A percentile compares a stretch with the other conserved stretches of the same genome.
These are phyloP conservation scores for Tethya wilhelma DNA, from an alignment of 37 sponge, comb jelly and placozoan species.

Conservation along the genomic window DNA sequence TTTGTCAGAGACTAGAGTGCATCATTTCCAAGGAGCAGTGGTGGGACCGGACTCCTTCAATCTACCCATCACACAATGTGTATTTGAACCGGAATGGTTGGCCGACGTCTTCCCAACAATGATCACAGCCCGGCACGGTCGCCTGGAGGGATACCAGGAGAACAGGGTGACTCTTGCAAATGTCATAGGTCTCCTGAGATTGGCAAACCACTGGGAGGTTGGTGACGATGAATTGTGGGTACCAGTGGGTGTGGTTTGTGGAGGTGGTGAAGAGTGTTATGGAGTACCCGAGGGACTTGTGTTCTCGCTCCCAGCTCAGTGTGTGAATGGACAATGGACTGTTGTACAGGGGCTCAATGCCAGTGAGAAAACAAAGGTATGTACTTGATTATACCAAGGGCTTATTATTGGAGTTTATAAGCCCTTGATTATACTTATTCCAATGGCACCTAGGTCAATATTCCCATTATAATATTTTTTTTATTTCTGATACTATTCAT, in stretches of 20 bases:
- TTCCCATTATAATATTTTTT: no score
- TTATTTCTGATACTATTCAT: no score
- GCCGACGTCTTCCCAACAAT: background rate
- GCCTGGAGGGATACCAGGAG: background rate
- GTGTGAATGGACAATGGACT: conserved; percentile 27
- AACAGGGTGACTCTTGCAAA: conserved; percentile 14
- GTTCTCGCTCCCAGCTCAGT: conserved; percentile 27
- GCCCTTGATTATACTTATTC: no score
- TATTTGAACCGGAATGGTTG: conserved; percentile 69
- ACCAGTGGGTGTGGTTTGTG: conserved; percentile 47
- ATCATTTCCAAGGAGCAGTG: conserved; percentile 52
- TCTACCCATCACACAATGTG: conserved; percentile 46
- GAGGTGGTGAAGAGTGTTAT: background rate
- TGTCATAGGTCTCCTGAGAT: conserved; percentile 28
- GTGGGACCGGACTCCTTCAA: conserved; percentile 63
- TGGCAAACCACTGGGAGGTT: conserved; percentile 24
- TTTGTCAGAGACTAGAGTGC: conserved; percentile 4
- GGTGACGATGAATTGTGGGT: conserved; percentile 25
- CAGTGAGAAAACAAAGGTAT: no score
- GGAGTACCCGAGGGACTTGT: conserved; percentile 29
- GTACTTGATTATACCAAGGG: no score
- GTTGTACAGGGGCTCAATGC: conserved; percentile 9
- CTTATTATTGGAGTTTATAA: no score
- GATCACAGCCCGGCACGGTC: background rate
- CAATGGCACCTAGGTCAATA: no score